These are phyloP conservation scores for Nestor notabilis DNA, from an alignment of 2,113 vertebrate species.

Conservation along the genomic window DNA sequence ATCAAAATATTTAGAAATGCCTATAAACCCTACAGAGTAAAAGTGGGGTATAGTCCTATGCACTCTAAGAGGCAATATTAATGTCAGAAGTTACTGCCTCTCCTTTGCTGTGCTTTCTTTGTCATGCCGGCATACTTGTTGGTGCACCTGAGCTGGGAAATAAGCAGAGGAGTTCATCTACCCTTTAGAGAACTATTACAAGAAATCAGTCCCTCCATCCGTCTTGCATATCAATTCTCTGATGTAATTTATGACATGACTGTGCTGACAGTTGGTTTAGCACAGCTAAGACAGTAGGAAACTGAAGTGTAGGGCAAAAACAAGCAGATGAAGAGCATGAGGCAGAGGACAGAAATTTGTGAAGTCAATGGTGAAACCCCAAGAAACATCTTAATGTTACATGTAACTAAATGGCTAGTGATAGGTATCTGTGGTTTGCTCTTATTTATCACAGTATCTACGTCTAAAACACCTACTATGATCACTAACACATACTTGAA, in stretches of 20 bases:
- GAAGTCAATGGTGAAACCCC: background rate
- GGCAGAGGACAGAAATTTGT: background rate
- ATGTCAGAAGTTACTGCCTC: background rate
- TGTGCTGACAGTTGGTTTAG: background rate
- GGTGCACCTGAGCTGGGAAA: background rate
- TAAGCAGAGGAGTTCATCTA: background rate
- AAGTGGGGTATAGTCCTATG: background rate
- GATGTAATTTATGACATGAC: background rate
- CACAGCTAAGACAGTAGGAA: background rate
- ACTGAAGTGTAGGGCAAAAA: background rate
- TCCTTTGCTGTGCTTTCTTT: background rate
- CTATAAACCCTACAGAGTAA: background rate
- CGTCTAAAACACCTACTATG: background rate
- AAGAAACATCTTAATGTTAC: background rate
- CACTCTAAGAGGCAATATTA: background rate
- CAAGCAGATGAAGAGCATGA: background rate
- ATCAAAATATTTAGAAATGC: background rate
- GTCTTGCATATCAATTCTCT: background rate
- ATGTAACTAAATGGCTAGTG: background rate
- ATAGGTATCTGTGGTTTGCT: background rate
- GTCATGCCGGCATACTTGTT: accelerated
- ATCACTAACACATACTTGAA: background rate
- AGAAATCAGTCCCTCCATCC: background rate
- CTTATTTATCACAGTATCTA: background rate
- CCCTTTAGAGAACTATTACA: background rate